Conservation (phyloP, 2,797 vertebrate genomes). For the Sebastes minor region DNA sequence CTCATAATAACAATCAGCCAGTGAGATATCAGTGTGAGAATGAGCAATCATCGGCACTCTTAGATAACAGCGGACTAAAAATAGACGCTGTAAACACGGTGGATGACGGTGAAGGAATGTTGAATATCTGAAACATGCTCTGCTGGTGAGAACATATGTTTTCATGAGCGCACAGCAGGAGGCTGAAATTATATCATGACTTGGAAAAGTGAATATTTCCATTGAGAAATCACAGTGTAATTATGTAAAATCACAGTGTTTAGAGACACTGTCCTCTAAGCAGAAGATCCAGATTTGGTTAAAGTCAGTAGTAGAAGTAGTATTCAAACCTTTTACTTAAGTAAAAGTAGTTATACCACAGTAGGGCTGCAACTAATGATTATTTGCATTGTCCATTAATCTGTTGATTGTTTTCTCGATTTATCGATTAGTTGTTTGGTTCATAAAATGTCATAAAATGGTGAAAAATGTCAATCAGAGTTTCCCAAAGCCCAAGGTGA, state of each 20-base stretch:
- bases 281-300: background rate
- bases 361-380: too few species aligned
- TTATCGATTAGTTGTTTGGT: accelerated
- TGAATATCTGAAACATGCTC: background rate
- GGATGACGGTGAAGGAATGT: background rate
- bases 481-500: too few species aligned
- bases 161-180: conserved; percentile 4
- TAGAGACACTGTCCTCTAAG: background rate
- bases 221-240: background rate
- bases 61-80: conserved; percentile 14
- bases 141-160: conserved; percentile 5
- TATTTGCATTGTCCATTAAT: too few species aligned
- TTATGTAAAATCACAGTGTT: background rate
- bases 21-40: conserved; percentile 17
- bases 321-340: too few species aligned
- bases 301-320: accelerated
- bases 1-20: conserved; percentile 53
- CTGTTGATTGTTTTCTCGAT: accelerated
- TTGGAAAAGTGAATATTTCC: background rate
- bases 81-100: background rate
- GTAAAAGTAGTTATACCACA: too few species aligned
- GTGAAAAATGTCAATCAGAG: too few species aligned
- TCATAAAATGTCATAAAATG: accelerated
- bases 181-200: background rate
- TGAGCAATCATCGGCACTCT: conserved; percentile 24